Evolutionary conservation across 2,888 invertebrate species (phyloP), one percentile per base, ranked within the genome.

Genomic region (Gryllus longicercus): DNA sequence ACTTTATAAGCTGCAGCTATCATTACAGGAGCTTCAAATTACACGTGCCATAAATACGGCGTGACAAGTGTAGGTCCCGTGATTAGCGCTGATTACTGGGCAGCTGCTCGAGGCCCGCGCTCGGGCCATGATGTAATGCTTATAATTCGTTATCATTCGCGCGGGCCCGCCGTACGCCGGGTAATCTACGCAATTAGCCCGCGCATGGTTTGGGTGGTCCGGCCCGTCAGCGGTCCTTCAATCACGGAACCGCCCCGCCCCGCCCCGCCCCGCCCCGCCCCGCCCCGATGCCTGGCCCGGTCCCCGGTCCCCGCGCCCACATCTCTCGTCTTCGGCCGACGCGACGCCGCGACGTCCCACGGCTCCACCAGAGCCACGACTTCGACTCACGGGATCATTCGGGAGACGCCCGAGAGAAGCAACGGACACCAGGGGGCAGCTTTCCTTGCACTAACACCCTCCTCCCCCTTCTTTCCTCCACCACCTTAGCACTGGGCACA

Each of bases 111-210:
- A 2, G 49, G 21, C 78, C 18, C 78, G 51, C 14, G 25, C 23
- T 76, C 25, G 21, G 25, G 25, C 8, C 49, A 76, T 23, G 25
- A 76, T 38, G 25, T 76, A 76, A 50, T 21, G 25, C 18, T 23
- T 78, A 63, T 78, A 78, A 79, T 79, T 76, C n/a, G 79, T 77
- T 79, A 79, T 77, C 79, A 79, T 49, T 49, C 76, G 51, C 63
- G 79, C 76, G 75, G 79, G 78, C 16, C 78, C 38, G 23, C 16
- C 25, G 76, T 50, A 51, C 51, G 76, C 23, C 78, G 51, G 74
- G 79, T 90, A 90, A 90, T 90, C 88, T 90, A 89, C 89, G 87
- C 89, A 89, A 90, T 90, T 90, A 90, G 87, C 85, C 85, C 87
- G 85, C 85, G 86, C 87, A 87, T 87, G 87, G 88, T 87, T 88